Base-by-base conservation (phyloP, 2,113 vertebrate species). In the Oncorhynchus nerka region DNA sequence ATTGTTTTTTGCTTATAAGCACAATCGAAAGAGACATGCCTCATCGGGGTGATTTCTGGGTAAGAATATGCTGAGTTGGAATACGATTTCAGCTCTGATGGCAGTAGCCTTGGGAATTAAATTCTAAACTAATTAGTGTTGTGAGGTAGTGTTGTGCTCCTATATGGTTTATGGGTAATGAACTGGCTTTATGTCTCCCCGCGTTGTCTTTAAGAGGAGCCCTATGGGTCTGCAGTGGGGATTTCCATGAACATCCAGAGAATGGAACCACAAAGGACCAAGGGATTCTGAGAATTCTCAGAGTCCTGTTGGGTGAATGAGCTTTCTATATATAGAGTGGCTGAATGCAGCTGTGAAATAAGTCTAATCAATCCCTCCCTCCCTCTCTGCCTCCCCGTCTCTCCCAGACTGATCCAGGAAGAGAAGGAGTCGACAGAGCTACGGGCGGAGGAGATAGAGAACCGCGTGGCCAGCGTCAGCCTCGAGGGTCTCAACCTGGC, bases 401-500 rank as follows among this genome's bases (percentile, higher is more conserved):
- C 39, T 78, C 65, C 28, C 82, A 99, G 98, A 87, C 91, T 99
- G 85, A 99, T 99, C 77, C 98, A 99, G 83, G 98, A 99, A 91
- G 98, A 99, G 93, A 99, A 99, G 87, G 98, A 99, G 90, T 99
- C 97, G 0, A 99, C 98, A 4, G 98, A 99, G 91, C 81, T 99
- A 71, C 94, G 98, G 78, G 98, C 97, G 0, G 98, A 99, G 88
- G 98, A 99, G 91, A 99, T 99, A 45, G 98, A 99, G 86, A 97
- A 98, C 55, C 95, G 98, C 49, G 98, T 99, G 73, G 97, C 97
- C 70, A 99, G 98, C 0, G 97, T 99, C 75, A 99, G 97, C 85
- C 91, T 99, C 1, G 98, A 99, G 90, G 97, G 98, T 6, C 91
- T 99, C 73, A 99, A 99, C 87, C 90, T 99, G 82, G 97, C 97